Evolutionary conservation across 2,797 vertebrate genomes (phyloP), one percentile per base, ranked within the genome.

Genomic region (Helarctos malayanus): DNA sequence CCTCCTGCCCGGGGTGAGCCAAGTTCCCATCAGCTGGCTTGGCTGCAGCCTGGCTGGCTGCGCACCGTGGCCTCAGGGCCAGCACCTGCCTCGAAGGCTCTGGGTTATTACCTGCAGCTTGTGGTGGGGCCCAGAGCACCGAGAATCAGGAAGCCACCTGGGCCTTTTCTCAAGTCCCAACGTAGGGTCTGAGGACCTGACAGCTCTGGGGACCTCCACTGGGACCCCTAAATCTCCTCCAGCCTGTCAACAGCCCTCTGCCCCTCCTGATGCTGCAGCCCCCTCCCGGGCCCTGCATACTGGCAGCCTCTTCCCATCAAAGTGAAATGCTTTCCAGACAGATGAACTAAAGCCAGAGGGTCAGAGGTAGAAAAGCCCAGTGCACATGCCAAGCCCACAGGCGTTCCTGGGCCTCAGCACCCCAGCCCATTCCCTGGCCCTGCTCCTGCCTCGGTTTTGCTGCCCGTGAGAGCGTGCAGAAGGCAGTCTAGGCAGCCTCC

Each of bases 381-480:
- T 8, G 29, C 59, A 4, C 41, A 69, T 11, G 61, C 96, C 83
- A 8, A 14, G 59, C 25, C 15, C 47, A 4, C n/a, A 32, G 69
- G 65, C 27, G 1, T 2, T 27, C 11, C 52, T 10, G 0, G 0
- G 8, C 56, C n/a, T 4, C 2, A 0, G 12, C 14, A 3, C 65
- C 88, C 38, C 13, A 11, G 41, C 57, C 57, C 35, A 41, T 12
- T 65, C 32, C 2, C 63, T 63, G 56, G 80, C 65, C 71, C 75
- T 5, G 35, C 13, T 35, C 47, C 59, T 38, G 71, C 73, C 68
- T 89, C 6, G 23, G 49, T 21, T 29, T 16, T 35, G 80, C 76
- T 71, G 91, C 52, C 84, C 45, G 0, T 0, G 0, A 47, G 75
- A 49, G 15, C 0, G 0, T 19, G 18, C 1, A 3, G 71, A 47